phyloP scores from a whole-genome alignment of 1,140 invertebrate species.

The Apis florea region DNA sequence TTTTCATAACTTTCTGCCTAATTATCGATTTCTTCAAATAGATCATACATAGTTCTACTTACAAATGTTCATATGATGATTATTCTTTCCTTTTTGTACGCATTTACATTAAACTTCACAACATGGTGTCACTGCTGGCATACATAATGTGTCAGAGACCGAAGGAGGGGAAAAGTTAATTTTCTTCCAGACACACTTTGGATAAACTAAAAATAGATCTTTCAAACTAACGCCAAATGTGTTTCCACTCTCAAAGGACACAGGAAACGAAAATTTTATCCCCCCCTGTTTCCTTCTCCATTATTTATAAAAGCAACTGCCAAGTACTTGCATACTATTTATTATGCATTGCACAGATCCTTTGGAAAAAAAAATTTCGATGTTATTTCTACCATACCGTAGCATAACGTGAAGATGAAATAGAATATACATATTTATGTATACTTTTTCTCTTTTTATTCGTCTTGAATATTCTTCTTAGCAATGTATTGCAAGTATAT shows the following conservation, averaged over 20 bases:
- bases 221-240: constrained; percentile 24
- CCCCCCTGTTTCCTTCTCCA: neutral
- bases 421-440: no score
- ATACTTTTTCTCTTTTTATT: no score
- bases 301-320: neutral
- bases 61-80: neutral
- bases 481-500: no score
- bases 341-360: no score
- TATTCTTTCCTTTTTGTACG: neutral
- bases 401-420: no score
- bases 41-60: constrained; percentile 13
- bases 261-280: constrained; percentile 11
- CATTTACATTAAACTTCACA: neutral
- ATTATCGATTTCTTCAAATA: constrained; percentile 24
- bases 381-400: no score
- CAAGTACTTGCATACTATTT: neutral
- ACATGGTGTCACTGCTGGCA: neutral
- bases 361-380: no score
- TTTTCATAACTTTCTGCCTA: neutral
- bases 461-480: no score
- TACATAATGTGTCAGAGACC: neutral
- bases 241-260: neutral
- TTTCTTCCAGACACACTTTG: neutral
- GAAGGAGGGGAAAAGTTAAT: neutral
- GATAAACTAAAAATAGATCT: constrained; percentile 21